Percentiles rank a stretch among this genome's conserved stretches.
Conservation (phyloP, 2,113 vertebrate species). For the Polypterus senegalus region DNA sequence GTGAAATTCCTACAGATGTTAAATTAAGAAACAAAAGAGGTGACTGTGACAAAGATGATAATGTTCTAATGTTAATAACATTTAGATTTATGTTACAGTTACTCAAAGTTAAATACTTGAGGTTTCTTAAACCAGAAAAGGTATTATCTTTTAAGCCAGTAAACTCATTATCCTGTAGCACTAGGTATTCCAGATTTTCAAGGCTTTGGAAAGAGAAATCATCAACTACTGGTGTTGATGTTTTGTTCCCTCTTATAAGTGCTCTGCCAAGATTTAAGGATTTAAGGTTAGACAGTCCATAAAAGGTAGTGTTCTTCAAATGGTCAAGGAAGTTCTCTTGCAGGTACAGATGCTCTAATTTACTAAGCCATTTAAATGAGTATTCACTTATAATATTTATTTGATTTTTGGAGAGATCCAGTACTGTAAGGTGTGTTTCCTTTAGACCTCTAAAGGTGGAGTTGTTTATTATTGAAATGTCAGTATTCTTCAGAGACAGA, state of each 20-base stretch:
- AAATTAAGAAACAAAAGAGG: slow-evolving; percentile 68
- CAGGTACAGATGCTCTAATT: slow-evolving; percentile 56
- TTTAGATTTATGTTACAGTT: slow-evolving; percentile 45
- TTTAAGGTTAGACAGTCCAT: slow-evolving; percentile 60
- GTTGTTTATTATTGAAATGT: slow-evolving; percentile 39
- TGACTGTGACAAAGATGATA: slow-evolving; percentile 64
- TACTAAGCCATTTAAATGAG: slow-evolving; percentile 63
- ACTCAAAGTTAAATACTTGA: slow-evolving; percentile 60
- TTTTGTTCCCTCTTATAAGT: slow-evolving; percentile 30
- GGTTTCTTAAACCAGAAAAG: slow-evolving; percentile 65
- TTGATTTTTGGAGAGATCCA: slow-evolving; percentile 68
- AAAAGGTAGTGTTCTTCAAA: slow-evolving; percentile 52
- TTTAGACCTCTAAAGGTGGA: slow-evolving; percentile 57
- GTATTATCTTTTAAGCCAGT: slow-evolving; percentile 42
- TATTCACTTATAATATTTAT: slow-evolving; percentile 45
- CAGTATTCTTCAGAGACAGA: slow-evolving; percentile 54
- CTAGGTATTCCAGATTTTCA: slow-evolving; percentile 53
- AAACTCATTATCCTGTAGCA: slow-evolving; percentile 54
- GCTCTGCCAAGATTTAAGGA: slow-evolving; percentile 55
- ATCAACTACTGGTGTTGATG: slow-evolving; percentile 40
- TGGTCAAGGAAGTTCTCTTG: slow-evolving; percentile 51
- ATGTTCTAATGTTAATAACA: slow-evolving; percentile 60
- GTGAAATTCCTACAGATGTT: slow-evolving; percentile 49
- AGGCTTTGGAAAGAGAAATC: slow-evolving; percentile 71
- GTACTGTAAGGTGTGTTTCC: slow-evolving; percentile 53